Base-by-base conservation (phyloP, 2,113 vertebrate genomes). In the Circaetus cinerascens region DNA sequence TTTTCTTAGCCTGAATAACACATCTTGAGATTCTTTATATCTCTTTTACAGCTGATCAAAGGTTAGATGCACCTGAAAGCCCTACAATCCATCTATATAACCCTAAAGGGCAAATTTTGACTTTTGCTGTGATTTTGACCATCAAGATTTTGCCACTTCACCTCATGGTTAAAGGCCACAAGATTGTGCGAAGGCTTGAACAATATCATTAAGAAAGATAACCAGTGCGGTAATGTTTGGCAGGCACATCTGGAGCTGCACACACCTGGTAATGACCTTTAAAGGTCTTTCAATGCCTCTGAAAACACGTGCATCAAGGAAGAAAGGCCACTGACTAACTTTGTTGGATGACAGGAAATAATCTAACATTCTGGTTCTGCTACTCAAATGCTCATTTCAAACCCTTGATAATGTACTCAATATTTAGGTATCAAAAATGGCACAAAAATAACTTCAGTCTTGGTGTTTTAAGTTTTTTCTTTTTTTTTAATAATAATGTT, bases 111-210 rank as follows among this genome's bases (percentile, higher is more conserved):
- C 7, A 68, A 59, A 64, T 68, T 67, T 34, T 51, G 5, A 73
- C 26, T 68, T 64, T 11, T 55, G 19, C 19, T 50, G 5, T 45
- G 14, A 77, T 45, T 94, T 83, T 86, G 40, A 60, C 16, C 5
- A 2, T 15, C 34, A 85, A 62, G 60, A 48, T 71, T 45, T 78
- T 82, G 34, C 13, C 21, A 51, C 19, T 83, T 80, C 23, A 83
- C 13, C 21, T 41, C 26, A 64, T 1, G 23, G 46, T n/a, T 72
- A 68, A 79, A 86, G 53, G 29, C 16, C 55, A 68, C 0, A 0
- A 75, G 30, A 45, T 2, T 14, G 26, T 69, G 29, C 26, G 79
- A 88, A 68, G n/a, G 21, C 43, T 68, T 74, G 40, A 88, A 64
- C 26, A 56, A 23, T 10, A 34, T 13, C 21, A 77, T 8, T 43